A percentile compares a stretch with the other conserved stretches of the same genome.
Conservation (phyloP, 1,140 invertebrate genomes). For the Physella acuta region DNA sequence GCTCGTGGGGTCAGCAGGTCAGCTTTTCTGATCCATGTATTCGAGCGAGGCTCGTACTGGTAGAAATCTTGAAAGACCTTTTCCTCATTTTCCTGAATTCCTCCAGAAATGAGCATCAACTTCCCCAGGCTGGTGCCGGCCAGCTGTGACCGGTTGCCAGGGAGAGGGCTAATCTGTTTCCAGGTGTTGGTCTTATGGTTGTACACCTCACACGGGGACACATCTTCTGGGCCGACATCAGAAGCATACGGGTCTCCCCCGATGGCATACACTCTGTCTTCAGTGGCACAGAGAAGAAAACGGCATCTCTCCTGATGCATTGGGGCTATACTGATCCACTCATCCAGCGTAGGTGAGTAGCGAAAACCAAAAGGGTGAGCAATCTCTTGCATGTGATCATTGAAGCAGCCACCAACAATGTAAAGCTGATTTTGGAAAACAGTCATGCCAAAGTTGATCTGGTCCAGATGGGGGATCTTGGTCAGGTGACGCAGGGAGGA, state of each 20-base stretch:
- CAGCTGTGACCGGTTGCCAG: constrained; percentile 68
- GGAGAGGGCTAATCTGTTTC: constrained; percentile 66
- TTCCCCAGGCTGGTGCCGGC: constrained; percentile 66
- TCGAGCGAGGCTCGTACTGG: constrained; percentile 65
- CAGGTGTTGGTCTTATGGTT: constrained; percentile 67
- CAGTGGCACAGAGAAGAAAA: constrained; percentile 71
- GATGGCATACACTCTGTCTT: constrained; percentile 69
- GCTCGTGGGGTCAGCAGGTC: constrained; percentile 69
- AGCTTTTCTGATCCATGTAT: constrained; percentile 66
- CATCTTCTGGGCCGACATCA: constrained; percentile 55
- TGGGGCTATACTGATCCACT: constrained; percentile 72
- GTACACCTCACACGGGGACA: constrained; percentile 68
- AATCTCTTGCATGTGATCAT: constrained; percentile 68
- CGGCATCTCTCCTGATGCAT: constrained; percentile 72
- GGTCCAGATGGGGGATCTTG: constrained; percentile 74
- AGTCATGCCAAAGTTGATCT: constrained; percentile 76
- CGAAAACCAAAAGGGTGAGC: constrained; percentile 76
- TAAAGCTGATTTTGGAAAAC: constrained; percentile 73
- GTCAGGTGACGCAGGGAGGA: constrained; percentile 71
- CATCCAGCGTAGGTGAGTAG: constrained; percentile 67
- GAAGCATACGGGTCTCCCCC: constrained; percentile 63
- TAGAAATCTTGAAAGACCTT: constrained; percentile 67
- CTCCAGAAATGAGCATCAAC: constrained; percentile 67
- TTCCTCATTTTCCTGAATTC: constrained; percentile 62
- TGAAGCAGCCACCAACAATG: constrained; percentile 73